A percentile compares a stretch with the other conserved stretches of the same genome.
phyloP scores from a whole-genome alignment of 2,113 vertebrate genomes.

The Saccopteryx leptura region DNA sequence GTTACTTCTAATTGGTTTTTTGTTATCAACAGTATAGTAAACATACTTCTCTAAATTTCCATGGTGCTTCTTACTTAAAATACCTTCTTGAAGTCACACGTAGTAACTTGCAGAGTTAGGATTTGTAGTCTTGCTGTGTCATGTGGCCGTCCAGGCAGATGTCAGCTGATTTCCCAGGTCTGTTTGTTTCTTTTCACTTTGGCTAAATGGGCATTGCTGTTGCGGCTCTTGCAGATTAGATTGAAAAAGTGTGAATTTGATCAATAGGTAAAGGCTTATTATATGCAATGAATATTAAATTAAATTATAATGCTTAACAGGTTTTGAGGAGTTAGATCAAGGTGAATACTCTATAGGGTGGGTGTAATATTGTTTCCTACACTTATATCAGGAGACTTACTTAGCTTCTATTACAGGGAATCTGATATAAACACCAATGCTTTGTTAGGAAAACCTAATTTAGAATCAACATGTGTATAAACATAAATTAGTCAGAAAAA shows the following conservation, averaged over 20 bases:
- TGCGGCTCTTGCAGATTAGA: background rate
- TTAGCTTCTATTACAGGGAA: background rate
- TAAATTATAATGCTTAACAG: background rate
- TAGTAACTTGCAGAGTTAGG: background rate
- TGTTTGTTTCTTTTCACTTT: background rate
- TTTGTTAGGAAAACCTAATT: conserved; percentile 40
- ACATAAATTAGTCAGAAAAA: background rate
- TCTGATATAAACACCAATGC: background rate
- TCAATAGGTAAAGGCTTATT: background rate
- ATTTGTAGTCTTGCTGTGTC: background rate
- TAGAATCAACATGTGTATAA: conserved; percentile 8
- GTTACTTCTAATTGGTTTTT: background rate
- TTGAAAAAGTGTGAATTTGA: background rate
- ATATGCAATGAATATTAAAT: background rate
- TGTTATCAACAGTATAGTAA: background rate
- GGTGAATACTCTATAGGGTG: background rate
- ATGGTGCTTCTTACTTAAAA: background rate
- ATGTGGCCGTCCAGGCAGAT: background rate
- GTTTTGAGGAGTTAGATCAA: background rate
- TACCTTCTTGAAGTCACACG: background rate
- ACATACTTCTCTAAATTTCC: background rate
- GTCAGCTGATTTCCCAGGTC: background rate
- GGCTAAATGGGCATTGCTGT: background rate
- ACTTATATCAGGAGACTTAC: conserved; percentile 29
- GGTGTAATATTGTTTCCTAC: background rate